These are phyloP conservation scores for Bothrops jararaca DNA, from an alignment of 2,113 vertebrate species.

Conservation along the genomic window DNA sequence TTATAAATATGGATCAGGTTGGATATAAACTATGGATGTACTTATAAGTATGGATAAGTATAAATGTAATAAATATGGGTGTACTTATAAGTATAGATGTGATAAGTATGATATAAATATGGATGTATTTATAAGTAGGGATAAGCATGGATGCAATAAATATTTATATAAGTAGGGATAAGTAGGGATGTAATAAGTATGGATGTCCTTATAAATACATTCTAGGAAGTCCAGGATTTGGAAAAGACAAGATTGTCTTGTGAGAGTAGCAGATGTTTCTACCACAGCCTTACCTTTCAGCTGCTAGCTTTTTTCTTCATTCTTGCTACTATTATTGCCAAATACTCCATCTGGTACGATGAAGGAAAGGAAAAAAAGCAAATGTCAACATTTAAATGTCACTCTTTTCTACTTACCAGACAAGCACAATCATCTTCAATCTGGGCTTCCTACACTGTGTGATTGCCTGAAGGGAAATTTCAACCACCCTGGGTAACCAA, in stretches of 20 bases:
- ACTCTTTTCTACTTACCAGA: neutral
- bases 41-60: neutral
- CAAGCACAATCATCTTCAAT: neutral
- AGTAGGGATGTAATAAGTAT: neutral
- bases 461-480: constrained; percentile 19
- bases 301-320: neutral
- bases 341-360: neutral
- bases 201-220: neutral
- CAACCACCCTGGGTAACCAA: constrained; percentile 5
- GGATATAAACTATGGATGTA: neutral
- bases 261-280: neutral
- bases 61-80: neutral
- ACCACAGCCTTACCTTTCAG: neutral
- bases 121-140: neutral
- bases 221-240: neutral
- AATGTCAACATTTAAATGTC: neutral
- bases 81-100: neutral
- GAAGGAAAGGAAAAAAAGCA: neutral
- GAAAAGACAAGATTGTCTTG: neutral
- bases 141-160: neutral
- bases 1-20: neutral
- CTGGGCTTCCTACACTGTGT: neutral
- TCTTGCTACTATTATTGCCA: neutral
- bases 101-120: neutral
- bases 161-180: neutral